Base-by-base conservation (phyloP, 1,140 invertebrate genomes). In the Nebria ingens region DNA sequence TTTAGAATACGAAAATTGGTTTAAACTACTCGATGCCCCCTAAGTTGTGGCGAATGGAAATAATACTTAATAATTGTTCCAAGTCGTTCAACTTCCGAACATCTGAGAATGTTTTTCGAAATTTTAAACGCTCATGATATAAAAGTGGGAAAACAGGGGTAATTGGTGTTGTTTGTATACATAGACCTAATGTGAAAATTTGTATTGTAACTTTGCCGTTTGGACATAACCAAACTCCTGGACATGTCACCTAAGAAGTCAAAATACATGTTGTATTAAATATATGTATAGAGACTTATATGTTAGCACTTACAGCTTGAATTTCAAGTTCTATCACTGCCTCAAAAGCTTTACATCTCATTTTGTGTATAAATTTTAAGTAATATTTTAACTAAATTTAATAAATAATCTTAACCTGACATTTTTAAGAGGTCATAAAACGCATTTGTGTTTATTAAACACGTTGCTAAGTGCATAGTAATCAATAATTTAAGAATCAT, bases 161-260 rank as follows among this genome's bases (percentile, higher is more conserved):
- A 21, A 80, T 65, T 56, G 70, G 62, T 34, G 68, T 74, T 1
- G 84, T 84, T 63, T 82, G 77, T 45, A 76, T 76, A 57, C 71
- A 76, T 1, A 75, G 78, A 11, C 79, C 79, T 11, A 87, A 66
- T 25, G 77, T 75, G 58, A 74, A 75, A 15, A 86, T 72, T 60
- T 76, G 74, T 19, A 86, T 65, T 1, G 78, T 79, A 9, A 85
- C 75, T 65, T 78, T 77, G 1, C 84, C 85, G 69, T 81, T 84
- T 53, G 82, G 79, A 69, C 84, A 86, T 1, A 87, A 61, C 81
- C 83, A 86, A 21, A 86, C 84, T 22, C 85, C 85, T 9, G 85
- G 85, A 72, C 84, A 86, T 58, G 81, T 81, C 21, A 86, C 73
- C 83, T 86, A 58, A 25, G 73, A 68, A n/a, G n/a, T 57, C n/a